phyloP scores from a whole-genome alignment of 2,797 vertebrate genomes.

The Characodon lateralis region DNA sequence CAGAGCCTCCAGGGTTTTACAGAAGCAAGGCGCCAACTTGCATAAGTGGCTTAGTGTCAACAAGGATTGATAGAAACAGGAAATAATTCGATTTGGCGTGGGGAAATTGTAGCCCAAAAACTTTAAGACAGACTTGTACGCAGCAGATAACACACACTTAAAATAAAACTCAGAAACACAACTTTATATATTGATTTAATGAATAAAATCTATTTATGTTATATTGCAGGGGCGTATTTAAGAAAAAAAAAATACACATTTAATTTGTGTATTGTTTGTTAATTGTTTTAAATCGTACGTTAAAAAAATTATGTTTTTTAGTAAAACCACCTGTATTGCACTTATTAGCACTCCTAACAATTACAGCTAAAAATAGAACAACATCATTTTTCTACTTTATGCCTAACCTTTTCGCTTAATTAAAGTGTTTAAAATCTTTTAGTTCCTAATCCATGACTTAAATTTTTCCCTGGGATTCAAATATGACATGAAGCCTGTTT shows the following conservation, averaged over 20 bases:
- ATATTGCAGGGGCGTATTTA: background rate
- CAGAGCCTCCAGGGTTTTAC: constrained; percentile 41
- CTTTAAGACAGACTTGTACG: constrained; percentile 14
- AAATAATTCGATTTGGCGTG: constrained; percentile 43
- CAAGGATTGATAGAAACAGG: constrained; percentile 47
- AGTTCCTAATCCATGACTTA: too few species aligned
- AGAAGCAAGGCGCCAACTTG: constrained; percentile 36
- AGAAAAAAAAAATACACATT: background rate
- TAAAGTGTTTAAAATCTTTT: too few species aligned
- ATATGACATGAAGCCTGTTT: too few species aligned
- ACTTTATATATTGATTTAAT: background rate
- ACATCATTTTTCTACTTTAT: background rate
- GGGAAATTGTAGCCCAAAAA: constrained; percentile 24
- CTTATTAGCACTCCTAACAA: too few species aligned
- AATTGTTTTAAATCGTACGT: too few species aligned
- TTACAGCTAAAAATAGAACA: background rate
- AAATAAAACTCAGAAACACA: background rate
- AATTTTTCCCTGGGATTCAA: too few species aligned
- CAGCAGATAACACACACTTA: background rate
- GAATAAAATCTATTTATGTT: background rate
- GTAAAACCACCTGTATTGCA: background rate
- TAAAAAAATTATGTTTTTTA: background rate
- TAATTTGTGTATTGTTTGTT: background rate
- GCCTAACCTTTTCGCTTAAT: too few species aligned
- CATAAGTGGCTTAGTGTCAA: constrained; percentile 41